Conservation (phyloP, 37 sponge, comb jelly and placozoan genomes). For the Bolinopsis microptera region DNA sequence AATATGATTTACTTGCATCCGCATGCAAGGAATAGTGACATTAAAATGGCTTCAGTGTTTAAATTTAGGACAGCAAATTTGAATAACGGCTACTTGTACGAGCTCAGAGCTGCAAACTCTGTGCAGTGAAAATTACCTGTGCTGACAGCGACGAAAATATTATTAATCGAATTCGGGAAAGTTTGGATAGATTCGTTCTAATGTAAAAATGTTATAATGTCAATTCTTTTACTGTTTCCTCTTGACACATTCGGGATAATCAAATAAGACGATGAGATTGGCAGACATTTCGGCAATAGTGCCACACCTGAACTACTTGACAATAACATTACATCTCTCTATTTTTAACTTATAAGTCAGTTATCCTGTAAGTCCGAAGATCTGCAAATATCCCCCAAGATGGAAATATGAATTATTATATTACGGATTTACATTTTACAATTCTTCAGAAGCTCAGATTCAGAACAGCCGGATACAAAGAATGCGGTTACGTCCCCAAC, state of each 20-base stretch:
- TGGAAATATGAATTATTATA: no score
- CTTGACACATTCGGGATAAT: neutral
- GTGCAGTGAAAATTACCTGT: neutral
- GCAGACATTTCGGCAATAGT: neutral
- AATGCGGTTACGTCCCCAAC: constrained; percentile 34
- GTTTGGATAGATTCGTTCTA: no score
- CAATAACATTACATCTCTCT: no score
- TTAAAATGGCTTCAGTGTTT: neutral
- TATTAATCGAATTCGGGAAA: no score
- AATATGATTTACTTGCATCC: neutral
- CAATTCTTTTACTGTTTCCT: neutral
- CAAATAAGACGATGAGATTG: neutral
- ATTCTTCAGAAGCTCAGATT: neutral
- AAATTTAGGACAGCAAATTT: neutral
- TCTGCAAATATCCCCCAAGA: no score
- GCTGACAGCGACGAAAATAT: neutral
- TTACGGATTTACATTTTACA: no score
- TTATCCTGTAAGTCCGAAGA: no score
- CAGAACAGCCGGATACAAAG: neutral
- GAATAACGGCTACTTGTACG: neutral
- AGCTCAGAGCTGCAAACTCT: neutral
- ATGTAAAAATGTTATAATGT: neutral
- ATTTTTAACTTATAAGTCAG: no score
- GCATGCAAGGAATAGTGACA: neutral
- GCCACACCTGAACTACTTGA: no score